These are phyloP conservation scores for Rhea americana DNA, from an alignment of 2,113 vertebrate genomes.

Conservation along the genomic window DNA sequence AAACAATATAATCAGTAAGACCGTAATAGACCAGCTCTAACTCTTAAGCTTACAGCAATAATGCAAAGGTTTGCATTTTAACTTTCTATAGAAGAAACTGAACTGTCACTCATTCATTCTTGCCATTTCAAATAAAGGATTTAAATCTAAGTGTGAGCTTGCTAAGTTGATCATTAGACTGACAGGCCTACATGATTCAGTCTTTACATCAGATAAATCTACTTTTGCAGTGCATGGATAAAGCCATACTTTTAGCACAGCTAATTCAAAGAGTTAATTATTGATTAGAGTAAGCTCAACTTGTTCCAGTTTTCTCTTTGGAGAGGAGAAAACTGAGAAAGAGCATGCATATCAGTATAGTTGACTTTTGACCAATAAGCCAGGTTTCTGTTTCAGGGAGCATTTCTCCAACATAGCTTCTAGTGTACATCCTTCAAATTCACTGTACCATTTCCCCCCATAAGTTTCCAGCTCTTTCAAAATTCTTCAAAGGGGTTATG, in stretches of 20 bases:
- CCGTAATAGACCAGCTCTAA: not conserved
- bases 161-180: not conserved
- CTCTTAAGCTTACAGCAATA: not conserved
- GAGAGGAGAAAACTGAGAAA: not conserved
- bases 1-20: not conserved
- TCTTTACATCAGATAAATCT: not conserved
- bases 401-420: not conserved
- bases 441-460: not conserved
- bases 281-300: constrained; percentile 18
- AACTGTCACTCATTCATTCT: not conserved
- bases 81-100: not conserved
- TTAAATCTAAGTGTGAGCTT: not conserved
- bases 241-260: not conserved
- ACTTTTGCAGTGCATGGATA: not conserved
- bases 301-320: not conserved
- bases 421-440: not conserved
- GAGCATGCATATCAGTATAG: not conserved
- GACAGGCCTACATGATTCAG: not conserved
- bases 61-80: not conserved
- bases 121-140: not conserved
- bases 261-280: constrained; percentile 17
- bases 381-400: not conserved
- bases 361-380: not conserved
- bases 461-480: not conserved
- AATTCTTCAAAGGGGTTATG: not conserved